Evolutionary conservation across 1,140 invertebrate genomes (phyloP).

Genomic region (Heliconius congener): DNA sequence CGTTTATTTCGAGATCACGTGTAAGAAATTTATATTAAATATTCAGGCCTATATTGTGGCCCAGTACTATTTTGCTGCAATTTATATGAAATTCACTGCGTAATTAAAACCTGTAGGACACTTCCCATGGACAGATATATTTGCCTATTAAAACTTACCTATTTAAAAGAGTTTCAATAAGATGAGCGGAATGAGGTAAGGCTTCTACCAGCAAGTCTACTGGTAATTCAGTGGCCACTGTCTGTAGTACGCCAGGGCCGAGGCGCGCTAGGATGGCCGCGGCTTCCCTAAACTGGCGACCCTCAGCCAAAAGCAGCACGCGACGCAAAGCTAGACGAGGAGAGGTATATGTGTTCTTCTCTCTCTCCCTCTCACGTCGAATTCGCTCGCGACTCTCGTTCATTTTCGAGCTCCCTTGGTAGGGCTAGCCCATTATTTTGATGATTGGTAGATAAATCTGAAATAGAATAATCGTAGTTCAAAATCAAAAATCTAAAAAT

Average conservation of each 20-base stretch:
- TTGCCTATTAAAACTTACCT: constrained; percentile 76
- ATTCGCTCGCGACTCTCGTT: constrained; percentile 83
- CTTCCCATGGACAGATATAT: too few relatives aligned
- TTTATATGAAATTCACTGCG: too few relatives aligned
- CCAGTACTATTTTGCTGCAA: too few relatives aligned
- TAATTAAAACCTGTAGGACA: too few relatives aligned
- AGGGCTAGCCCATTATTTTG: constrained; percentile 67
- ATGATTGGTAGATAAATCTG: background rate
- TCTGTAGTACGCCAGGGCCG: constrained; percentile 87
- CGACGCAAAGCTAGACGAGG: constrained; percentile 88
- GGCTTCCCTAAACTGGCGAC: constrained; percentile 89
- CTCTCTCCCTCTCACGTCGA: constrained; percentile 78
- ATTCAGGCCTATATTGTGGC: too few relatives aligned
- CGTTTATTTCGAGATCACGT: too few relatives aligned
- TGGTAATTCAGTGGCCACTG: constrained; percentile 89
- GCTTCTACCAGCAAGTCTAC: constrained; percentile 93
- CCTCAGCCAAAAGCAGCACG: constrained; percentile 89
- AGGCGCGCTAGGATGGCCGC: constrained; percentile 89
- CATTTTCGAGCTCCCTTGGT: constrained; percentile 67
- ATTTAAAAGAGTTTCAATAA: constrained; percentile 92
- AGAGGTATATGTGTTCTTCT: constrained; percentile 86
- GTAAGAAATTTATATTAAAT: too few relatives aligned
- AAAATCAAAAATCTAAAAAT: background rate
- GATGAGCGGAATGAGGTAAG: constrained; percentile 91
- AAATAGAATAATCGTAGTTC: background rate